Evolutionary conservation across 2,888 invertebrate species (phyloP).

Genomic region (Metellina segmentata): DNA sequence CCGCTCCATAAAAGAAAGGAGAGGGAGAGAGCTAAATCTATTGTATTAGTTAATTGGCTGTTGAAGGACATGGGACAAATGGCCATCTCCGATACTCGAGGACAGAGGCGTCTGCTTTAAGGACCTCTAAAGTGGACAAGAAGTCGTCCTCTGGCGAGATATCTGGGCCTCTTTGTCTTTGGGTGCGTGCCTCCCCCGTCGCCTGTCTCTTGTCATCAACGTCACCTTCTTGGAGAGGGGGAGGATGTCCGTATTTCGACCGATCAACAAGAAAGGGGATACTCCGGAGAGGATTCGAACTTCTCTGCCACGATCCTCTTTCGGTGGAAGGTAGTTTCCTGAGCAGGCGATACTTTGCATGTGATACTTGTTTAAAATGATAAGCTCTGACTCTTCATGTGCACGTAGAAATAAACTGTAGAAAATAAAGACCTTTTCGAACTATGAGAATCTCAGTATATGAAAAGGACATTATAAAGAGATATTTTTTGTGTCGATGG

Average conservation of each 20-base stretch:
- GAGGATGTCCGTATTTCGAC: background rate
- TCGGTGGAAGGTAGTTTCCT: too few relatives aligned
- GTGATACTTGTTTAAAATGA: too few relatives aligned
- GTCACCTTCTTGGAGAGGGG: slow-evolving; percentile 27
- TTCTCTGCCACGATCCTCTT: too few relatives aligned
- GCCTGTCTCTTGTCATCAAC: slow-evolving; percentile 60
- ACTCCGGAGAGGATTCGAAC: too few relatives aligned
- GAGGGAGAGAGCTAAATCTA: slow-evolving; percentile 64
- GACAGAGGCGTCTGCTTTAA: slow-evolving; percentile 63
- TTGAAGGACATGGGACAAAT: slow-evolving; percentile 63
- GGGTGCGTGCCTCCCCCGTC: slow-evolving; percentile 18
- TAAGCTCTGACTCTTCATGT: too few relatives aligned
- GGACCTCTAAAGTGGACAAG: slow-evolving; percentile 51
- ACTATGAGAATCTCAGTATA: too few relatives aligned
- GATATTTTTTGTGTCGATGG: too few relatives aligned
- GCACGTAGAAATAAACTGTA: too few relatives aligned
- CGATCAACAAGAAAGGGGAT: background rate
- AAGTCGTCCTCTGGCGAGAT: slow-evolving; percentile 39
- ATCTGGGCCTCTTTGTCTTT: slow-evolving; percentile 59
- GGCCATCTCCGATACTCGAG: slow-evolving; percentile 38
- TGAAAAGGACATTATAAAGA: too few relatives aligned
- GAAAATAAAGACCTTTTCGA: too few relatives aligned
- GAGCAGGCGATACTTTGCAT: too few relatives aligned
- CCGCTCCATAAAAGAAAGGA: slow-evolving; percentile 47
- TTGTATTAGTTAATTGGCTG: slow-evolving; percentile 76